Base-by-base conservation (phyloP, 2,113 vertebrate species). In the Bufo gargarizans region DNA sequence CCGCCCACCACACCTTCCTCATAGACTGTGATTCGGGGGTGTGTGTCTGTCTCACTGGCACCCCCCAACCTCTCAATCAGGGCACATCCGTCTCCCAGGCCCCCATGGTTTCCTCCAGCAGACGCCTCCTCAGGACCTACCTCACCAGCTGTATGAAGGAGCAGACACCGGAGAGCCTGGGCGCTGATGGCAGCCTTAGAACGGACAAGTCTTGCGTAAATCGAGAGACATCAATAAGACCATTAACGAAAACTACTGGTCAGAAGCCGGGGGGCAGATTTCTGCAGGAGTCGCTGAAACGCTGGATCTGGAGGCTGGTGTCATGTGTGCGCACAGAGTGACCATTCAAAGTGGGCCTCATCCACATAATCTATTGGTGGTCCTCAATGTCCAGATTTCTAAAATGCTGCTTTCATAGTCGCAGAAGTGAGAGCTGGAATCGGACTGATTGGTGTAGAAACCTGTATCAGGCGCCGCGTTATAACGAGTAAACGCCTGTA, bases 21-120 rank as follows among this genome's bases (percentile, higher is more conserved):
- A 47, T 87, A 71, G 78, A 87, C 77, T 87, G 49, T 43, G 77
- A 87, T 16, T 58, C 77, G 0, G 77, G 86, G 22, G 53, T 78
- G 14, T 80, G 63, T 8, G 8, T 81, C 45, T 87, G 77, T 22
- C 47, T 87, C 13, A 81, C 61, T 19, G 86, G 50, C 49, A 61
- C 65, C 85, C 85, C 77, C 47, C 11, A 20, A 50, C 17, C 22
- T 12, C 17, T 14, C 33, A 16, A 4, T 43, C 4, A 6, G 13
- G 33, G 2, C 33, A 13, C 69, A 14, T 14, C 49, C 85, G 17
- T 65, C 61, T 14, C n/a, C 13, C 65, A 17, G 47, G 49, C 47
- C 82, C 9, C 59, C 33, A 45, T 6, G 22, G n/a, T 9, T 49
- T n/a, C 55, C n/a, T 4, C 45, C 12, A 16, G 13, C 22, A 80